These are phyloP conservation scores for Sparidentex hasta DNA, from an alignment of 2,797 vertebrate species.

Conservation along the genomic window DNA sequence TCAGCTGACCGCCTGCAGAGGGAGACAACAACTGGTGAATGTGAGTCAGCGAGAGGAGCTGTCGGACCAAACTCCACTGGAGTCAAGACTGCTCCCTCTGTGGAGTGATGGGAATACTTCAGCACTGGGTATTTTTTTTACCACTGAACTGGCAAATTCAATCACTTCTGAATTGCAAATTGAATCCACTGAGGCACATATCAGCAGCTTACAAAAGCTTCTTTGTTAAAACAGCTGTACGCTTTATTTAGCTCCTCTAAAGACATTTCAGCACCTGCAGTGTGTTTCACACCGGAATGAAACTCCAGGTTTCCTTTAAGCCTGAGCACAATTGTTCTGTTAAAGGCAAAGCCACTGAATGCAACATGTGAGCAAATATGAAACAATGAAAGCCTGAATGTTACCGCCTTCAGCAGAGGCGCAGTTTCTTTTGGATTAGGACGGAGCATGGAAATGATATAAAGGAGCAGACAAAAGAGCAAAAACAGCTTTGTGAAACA, in stretches of 20 bases:
- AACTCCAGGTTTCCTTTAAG: not conserved
- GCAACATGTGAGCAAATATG: not conserved
- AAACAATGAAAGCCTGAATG: not conserved
- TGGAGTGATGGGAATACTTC: conserved; percentile 22
- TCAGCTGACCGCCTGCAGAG: conserved; percentile 68
- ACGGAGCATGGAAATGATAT: not conserved
- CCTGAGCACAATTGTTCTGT: not conserved
- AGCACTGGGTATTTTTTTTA: conserved; percentile 15
- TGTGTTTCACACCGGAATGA: not conserved
- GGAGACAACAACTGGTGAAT: conserved; percentile 63
- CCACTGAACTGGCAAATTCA: conserved; percentile 19
- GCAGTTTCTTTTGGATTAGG: not conserved
- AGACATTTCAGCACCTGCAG: not conserved
- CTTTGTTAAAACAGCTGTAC: conserved; percentile 36
- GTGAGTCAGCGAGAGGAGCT: not conserved
- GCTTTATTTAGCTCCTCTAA: conserved; percentile 15
- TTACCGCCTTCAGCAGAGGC: not conserved
- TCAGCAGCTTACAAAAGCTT: conserved; percentile 14
- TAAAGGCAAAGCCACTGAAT: not conserved
- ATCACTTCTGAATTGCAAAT: conserved; percentile 26
- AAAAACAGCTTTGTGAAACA: conserved; percentile 3
- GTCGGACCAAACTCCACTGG: conserved; percentile 1
- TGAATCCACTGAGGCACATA: conserved; percentile 3
- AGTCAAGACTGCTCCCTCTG: conserved; percentile 24
- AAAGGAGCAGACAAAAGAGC: not conserved